Evolutionary conservation across 2,113 vertebrate species (phyloP), one percentile per base, ranked within the genome.

Genomic region (Dicerorhinus sumatrensis): DNA sequence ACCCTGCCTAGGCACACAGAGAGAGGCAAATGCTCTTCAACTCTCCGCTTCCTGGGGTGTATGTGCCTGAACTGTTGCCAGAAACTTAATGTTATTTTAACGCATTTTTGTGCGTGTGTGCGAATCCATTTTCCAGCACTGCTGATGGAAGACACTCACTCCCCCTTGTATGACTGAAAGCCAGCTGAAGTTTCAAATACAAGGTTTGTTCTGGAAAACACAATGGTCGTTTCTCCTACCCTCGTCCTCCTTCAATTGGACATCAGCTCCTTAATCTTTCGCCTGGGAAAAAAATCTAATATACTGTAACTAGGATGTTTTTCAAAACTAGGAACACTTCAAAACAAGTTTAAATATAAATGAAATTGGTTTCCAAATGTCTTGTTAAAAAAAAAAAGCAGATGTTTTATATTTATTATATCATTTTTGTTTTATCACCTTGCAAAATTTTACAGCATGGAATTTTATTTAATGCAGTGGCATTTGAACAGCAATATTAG

Each of bases 391-490:
- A 77, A 77, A 98, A 99, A 98, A 98, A 14, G 98, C 99, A 99
- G 98, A 99, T 99, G 98, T 98, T 98, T 99, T 98, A 80, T 98
- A 99, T 99, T 99, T 99, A 98, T 98, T 98, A 98, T 99, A 98
- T 99, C 8, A 96, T 98, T 98, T 99, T 98, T 98, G 98, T 98
- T 99, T 99, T 99, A 98, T 98, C 98, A 98, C 98, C 99, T 98
- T 98, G 97, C 99, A 99, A 99, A 98, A 98, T 98, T 99, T 99
- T 98, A 98, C 91, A 94, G 98, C 98, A 97, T 96, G 96, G 98
- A 99, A 98, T 99, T 98, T 99, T 98, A 98, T 98, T 99, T 98
- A 99, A 98, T 89, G 79, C 10, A 31, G 96, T 98, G 98, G 97
- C 98, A 99, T 98, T 98, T 98, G 97, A 98, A 95, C 96, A 98